Evolutionary conservation across 2,888 invertebrate species (phyloP), one percentile per base, ranked within the genome.

Genomic region (Pecten maximus): DNA sequence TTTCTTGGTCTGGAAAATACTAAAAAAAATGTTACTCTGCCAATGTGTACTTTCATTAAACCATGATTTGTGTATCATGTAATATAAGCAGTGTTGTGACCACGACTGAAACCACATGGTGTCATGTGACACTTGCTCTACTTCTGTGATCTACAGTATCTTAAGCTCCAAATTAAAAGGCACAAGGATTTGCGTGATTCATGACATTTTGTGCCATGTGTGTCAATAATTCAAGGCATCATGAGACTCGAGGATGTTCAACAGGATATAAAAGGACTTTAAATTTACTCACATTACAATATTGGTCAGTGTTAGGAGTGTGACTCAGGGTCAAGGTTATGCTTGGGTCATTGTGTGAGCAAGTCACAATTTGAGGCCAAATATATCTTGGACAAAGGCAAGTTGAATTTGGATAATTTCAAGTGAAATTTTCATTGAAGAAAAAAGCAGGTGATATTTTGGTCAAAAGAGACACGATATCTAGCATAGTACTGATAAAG

Each of bases 391-490:
- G 23, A 44, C 44, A 6, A 23, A 19, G 54, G n/a, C 54, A 54
- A 54, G n/a, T 15, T 54, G 23, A 44, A 8, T 44, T 44, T 12
- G 4, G 4, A 44, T 44, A 54, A 10, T 28, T 74, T 35, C 74
- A 1, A 35, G 2, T 74, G 74, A 74, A 74, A 28, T 74, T 35
- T 74, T 74, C 35, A 10, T 6, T 2, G 28, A 74, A 35, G 10
- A 74, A 74, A 35, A 3, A 74, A n/a, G 8, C 12, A 74, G 28
- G 0, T 35, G 74, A 15, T 74, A 6, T 28, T 74, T 35, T 28
- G 74, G 6, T 74, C 74, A 74, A 74, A 28, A 74, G 74, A 74
- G 74, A 74, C 74, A 74, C 28, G 74, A 74, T 74, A 35, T 74
- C 2, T 28, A 74, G 35, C 28, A 74, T 16, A 44, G n/a, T n/a